These are phyloP conservation scores for Chymomyza procnemis DNA, from an alignment of 2,888 invertebrate genomes.

Conservation along the genomic window DNA sequence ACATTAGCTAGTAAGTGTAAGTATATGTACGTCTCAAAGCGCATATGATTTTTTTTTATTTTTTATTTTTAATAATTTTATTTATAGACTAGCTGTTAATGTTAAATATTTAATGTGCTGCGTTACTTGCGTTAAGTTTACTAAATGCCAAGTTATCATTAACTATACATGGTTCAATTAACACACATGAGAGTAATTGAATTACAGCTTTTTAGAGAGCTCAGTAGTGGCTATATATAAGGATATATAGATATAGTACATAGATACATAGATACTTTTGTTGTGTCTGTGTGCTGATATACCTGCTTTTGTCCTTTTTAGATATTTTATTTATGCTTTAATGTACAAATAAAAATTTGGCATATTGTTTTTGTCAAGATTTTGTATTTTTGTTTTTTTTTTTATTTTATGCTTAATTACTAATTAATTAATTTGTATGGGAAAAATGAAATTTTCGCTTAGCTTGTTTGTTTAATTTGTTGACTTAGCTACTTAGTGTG, in stretches of 20 bases:
- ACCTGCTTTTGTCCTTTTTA: slow-evolving; percentile 68
- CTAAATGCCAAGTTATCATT: slow-evolving; percentile 1
- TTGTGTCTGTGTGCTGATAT: slow-evolving; percentile 39
- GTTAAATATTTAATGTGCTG: neutral
- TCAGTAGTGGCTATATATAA: neutral
- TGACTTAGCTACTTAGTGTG: slow-evolving; percentile 62
- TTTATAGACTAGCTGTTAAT: neutral
- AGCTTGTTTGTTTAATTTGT: slow-evolving; percentile 31
- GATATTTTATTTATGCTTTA: slow-evolving; percentile 31
- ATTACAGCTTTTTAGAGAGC: neutral
- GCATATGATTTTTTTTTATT: neutral
- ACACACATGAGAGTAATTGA: neutral
- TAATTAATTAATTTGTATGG: neutral
- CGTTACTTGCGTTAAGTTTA: neutral
- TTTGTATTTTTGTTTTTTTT: slow-evolving; percentile 2
- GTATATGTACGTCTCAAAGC: neutral
- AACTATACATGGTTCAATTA: slow-evolving; percentile 1
- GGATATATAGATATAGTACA: neutral
- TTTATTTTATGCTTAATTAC: neutral
- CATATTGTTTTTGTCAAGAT: slow-evolving; percentile 54
- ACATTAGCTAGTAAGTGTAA: neutral
- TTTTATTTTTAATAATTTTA: neutral
- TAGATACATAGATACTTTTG: neutral
- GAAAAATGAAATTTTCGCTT: neutral
- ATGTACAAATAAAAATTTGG: slow-evolving; percentile 49